phyloP scores from a whole-genome alignment of 2,797 vertebrate species.

The Propithecus perrieri region DNA sequence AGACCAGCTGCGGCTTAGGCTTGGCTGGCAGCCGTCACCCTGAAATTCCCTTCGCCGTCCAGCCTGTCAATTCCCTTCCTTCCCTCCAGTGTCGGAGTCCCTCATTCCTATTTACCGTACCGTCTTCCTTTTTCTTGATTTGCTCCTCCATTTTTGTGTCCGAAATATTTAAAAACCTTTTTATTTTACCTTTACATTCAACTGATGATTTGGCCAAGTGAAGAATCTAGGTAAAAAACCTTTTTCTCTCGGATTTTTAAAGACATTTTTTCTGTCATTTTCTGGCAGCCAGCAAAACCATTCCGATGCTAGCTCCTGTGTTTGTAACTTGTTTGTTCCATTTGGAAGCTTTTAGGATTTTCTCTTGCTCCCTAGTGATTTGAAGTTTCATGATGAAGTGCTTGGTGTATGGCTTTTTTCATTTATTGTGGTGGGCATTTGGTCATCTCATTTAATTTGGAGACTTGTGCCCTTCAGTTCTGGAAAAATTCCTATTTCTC shows the following conservation, averaged over 20 bases:
- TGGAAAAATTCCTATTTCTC: neutral
- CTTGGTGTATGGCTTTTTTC: neutral
- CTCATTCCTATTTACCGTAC: neutral
- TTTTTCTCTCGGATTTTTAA: neutral
- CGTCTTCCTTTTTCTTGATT: neutral
- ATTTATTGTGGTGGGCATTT: neutral
- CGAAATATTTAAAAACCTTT: conserved; percentile 2
- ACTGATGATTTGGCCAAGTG: neutral
- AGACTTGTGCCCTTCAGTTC: neutral
- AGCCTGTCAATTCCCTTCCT: neutral
- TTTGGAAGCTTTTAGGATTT: neutral
- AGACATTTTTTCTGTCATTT: neutral
- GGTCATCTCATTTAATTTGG: neutral
- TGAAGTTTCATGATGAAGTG: neutral
- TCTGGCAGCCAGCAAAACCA: neutral
- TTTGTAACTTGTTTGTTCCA: neutral
- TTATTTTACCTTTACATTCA: neutral
- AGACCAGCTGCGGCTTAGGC: neutral
- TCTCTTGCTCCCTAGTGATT: neutral
- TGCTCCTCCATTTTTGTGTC: neutral
- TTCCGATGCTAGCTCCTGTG: neutral
- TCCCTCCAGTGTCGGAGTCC: neutral
- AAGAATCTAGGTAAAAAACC: neutral
- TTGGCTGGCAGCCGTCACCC: neutral
- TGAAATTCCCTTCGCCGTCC: neutral